Evolutionary conservation across 2,113 vertebrate genomes (phyloP), one percentile per base, ranked within the genome.

Genomic region (Eolophus roseicapilla): DNA sequence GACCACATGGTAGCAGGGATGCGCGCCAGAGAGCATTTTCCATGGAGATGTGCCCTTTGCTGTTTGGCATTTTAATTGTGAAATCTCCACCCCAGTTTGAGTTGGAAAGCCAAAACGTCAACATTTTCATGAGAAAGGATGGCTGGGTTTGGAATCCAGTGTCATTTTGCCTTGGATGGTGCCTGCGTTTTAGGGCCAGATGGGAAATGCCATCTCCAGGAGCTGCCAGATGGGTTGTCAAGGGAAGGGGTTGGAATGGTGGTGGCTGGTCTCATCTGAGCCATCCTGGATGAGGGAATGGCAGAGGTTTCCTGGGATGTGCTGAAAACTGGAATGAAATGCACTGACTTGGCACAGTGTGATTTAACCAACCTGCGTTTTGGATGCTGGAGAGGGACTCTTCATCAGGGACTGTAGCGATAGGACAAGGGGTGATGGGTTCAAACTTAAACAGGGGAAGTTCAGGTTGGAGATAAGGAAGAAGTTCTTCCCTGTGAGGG

Each of bases 321-420:
- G 49, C 59, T 41, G 29, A 28, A 46, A 77, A 10, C 1, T 3
- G 10, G 13, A 69, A 33, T 7, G 59, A 69, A 57, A 55, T 11
- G 16, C 23, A 1, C 9, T 7, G 47, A 2, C n/a, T 21, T 33
- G 71, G 14, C 76, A 17, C 53, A 12, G 1, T 0, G 21, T 0
- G 0, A 7, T 67, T 31, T 12, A 63, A 71, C 41, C 77, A 70
- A 7, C 13, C 49, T 9, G 27, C 16, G 0, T n/a, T 55, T 55
- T 31, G 17, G 28, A 7, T 55, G 29, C 29, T 31, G 53, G 29
- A 55, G 53, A 55, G 53, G 53, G 11, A 8, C 53, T 55, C 17
- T 55, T 55, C 53, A 31, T 31, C 17, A 11, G 53, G 18, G 29
- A 7, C 53, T 31, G 7, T 19, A 55, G 53, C 7, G 17, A 31